Conservation (phyloP, 2,888 invertebrate genomes). For the Matsumyia berberina region DNA sequence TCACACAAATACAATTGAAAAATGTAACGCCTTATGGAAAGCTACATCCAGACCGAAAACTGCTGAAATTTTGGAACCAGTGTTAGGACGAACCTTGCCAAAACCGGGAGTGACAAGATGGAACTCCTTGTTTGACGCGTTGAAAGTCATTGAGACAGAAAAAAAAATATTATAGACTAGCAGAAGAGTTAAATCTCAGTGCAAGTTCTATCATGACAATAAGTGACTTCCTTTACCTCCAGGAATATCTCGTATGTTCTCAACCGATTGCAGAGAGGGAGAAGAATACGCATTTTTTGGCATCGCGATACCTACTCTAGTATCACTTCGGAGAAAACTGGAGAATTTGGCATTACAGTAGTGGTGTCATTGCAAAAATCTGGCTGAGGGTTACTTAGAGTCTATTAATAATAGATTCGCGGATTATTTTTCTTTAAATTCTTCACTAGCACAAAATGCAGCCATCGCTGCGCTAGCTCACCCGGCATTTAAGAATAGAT, state of each 20-base stretch:
- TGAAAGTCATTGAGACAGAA: not conserved
- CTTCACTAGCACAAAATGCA: not conserved
- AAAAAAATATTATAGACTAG: not conserved
- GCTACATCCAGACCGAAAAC: not conserved
- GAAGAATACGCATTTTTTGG: not conserved
- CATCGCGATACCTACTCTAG: not conserved
- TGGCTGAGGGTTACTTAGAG: not conserved
- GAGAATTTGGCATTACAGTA: not conserved
- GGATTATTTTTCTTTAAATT: not conserved
- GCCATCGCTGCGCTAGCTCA: not conserved
- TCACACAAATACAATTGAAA: not conserved
- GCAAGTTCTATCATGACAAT: slow-evolving; percentile 2
- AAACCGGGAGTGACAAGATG: not conserved
- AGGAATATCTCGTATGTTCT: not conserved
- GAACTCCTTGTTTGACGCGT: not conserved
- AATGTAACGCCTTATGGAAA: not conserved
- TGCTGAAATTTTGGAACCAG: not conserved
- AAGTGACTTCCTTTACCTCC: not conserved
- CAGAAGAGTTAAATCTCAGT: not conserved
- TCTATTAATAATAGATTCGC: not conserved
- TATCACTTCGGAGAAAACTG: not conserved
- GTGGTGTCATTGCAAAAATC: not conserved
- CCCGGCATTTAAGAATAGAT: not conserved
- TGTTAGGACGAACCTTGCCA: not conserved
- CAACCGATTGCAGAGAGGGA: not conserved